Base-by-base conservation (phyloP, 2,888 invertebrate species). In the Mythimna loreyi region DNA sequence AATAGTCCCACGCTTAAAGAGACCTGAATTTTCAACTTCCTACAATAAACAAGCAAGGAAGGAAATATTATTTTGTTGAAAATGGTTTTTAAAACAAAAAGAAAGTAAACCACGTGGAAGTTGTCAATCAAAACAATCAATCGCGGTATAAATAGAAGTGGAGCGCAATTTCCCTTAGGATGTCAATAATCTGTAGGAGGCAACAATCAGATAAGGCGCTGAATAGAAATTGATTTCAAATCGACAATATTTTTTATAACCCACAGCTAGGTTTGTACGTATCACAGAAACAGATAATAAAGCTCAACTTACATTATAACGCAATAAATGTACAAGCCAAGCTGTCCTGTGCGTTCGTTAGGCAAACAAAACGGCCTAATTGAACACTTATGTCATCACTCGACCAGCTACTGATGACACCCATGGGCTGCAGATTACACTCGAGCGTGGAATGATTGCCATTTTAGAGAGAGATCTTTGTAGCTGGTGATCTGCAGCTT, bases 341-440 rank as follows among this genome's bases (percentile, higher is more conserved):
- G 73, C 77, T 75, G 33, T 66, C 59, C 79, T 72, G 72, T 69
- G 72, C 81, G 75, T 78, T 80, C 72, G 80, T 60, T 76, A 75
- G 74, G 78, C 84, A 85, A 87, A 87, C 87, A 88, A 87, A 88
- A 86, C 84, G 75, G 80, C 76, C 84, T 87, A 89, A 89, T 87
- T 88, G 85, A 84, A 78, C 86, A 86, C 87, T 88, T 87, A 87
- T 80, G 83, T 85, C 86, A 85, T 86, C 84, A 85, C 28, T 55
- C 78, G 70, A 65, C 67, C 75, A 72, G 66, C 33, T 50, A 68
- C 66, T 65, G 72, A 60, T 64, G 73, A 66, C 57, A 76, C 72
- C 57, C 36, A 53, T 40, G 25, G 23, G 16, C 50, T 59, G 19
- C 57, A 65, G 50, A 61, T 70, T 67, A 72, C 64, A 52, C 50